These are phyloP conservation scores for Sigmodon hispidus DNA, from an alignment of 2,113 vertebrate genomes.

Conservation along the genomic window DNA sequence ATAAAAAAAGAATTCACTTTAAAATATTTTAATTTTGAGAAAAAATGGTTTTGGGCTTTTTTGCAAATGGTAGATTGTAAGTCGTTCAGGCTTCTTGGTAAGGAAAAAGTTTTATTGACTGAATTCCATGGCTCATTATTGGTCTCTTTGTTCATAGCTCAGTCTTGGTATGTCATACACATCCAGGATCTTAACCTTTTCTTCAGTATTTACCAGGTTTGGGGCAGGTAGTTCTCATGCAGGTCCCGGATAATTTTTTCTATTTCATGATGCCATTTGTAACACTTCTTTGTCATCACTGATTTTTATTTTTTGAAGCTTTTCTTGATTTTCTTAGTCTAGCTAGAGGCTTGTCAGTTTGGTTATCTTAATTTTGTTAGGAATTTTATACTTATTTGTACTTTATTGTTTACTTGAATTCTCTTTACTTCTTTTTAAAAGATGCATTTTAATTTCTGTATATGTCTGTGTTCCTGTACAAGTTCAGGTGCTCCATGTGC, in stretches of 20 bases:
- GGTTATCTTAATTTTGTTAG: neutral
- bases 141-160: neutral
- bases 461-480: neutral
- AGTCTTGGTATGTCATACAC: neutral
- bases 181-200: neutral
- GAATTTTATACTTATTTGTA: neutral
- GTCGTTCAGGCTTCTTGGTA: neutral
- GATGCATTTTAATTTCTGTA: neutral
- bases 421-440: neutral
- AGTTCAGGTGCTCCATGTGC: neutral
- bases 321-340: neutral
- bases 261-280: neutral
- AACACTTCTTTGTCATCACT: neutral
- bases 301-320: neutral
- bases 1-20: neutral
- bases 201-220: neutral
- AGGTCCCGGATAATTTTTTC: neutral
- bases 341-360: neutral
- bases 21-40: neutral
- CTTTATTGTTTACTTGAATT: neutral
- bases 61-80: neutral
- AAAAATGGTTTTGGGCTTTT: neutral
- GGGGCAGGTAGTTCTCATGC: neutral
- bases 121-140: neutral
- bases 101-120: neutral